These are phyloP conservation scores for Drosophila prolongata DNA, from an alignment of 2,888 invertebrate species.

Conservation along the genomic window DNA sequence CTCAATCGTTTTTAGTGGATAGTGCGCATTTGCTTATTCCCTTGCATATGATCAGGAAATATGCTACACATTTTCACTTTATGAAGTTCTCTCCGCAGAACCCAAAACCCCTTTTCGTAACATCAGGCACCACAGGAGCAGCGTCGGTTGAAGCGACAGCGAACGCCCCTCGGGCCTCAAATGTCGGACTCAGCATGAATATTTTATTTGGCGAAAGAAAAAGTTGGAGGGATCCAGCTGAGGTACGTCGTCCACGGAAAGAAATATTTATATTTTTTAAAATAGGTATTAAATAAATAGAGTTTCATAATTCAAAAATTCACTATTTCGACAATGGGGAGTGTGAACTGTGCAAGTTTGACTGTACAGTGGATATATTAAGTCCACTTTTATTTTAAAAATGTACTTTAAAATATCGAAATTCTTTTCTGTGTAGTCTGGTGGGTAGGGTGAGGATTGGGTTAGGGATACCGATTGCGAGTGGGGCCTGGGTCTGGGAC, in stretches of 20 bases:
- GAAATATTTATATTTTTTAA: not conserved
- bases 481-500: conserved; percentile 4
- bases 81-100: conserved; percentile 52
- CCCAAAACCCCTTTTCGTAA: conserved; percentile 1
- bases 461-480: conserved; percentile 5
- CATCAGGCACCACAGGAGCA: conserved; percentile 40
- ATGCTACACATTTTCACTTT: conserved; percentile 77
- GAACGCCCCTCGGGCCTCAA: conserved; percentile 57
- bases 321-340: too few species aligned
- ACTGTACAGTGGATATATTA: too few species aligned
- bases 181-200: conserved; percentile 68
- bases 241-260: conserved; percentile 2
- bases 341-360: too few species aligned
- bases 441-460: conserved; percentile 20
- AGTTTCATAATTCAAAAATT: too few species aligned
- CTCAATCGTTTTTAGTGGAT: conserved; percentile 25
- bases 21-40: conserved; percentile 38
- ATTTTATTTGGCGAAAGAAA: conserved; percentile 67
- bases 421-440: conserved; percentile 1
- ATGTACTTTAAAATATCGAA: not conserved
- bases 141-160: conserved; percentile 38
- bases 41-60: conserved; percentile 57
- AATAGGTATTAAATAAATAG: too few species aligned
- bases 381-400: not conserved
- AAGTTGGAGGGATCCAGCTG: conserved; percentile 51